These are phyloP conservation scores for Neodontobutis hainanensis DNA, from an alignment of 2,113 vertebrate species.

Conservation along the genomic window DNA sequence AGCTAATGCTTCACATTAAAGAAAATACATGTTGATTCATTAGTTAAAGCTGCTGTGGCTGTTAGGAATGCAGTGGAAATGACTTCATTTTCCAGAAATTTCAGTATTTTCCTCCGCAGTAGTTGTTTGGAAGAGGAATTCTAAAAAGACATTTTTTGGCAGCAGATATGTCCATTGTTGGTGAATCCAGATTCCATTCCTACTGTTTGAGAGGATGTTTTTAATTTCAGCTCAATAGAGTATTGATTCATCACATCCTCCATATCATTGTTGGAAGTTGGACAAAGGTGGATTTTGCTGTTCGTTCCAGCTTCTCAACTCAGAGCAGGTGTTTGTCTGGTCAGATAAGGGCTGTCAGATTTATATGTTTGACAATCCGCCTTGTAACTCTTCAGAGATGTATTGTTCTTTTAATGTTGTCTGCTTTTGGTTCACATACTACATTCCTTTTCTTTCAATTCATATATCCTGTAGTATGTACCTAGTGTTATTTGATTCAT, in stretches of 20 bases:
- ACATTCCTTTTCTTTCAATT: no score
- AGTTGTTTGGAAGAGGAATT: slow-evolving; percentile 5
- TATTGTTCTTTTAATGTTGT: slow-evolving; percentile 2
- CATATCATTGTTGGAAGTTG: slow-evolving; percentile 15
- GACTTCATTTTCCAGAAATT: slow-evolving; percentile 44
- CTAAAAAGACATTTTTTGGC: slow-evolving; percentile 34
- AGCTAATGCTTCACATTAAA: no score
- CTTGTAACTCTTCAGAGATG: background rate
- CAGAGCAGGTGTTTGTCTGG: slow-evolving; percentile 4
- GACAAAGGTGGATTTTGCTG: background rate
- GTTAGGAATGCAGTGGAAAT: slow-evolving; percentile 15
- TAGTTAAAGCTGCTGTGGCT: background rate
- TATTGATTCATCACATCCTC: slow-evolving; percentile 57
- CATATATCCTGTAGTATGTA: no score
- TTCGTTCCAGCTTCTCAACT: background rate
- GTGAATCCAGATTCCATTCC: slow-evolving; percentile 40
- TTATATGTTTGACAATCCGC: background rate
- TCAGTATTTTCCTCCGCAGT: slow-evolving; percentile 29
- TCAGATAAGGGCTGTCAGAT: slow-evolving; percentile 3
- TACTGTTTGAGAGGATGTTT: slow-evolving; percentile 46
- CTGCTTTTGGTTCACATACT: background rate
- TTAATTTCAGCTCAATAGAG: slow-evolving; percentile 18
- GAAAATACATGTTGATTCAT: background rate
- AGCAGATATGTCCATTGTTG: slow-evolving; percentile 46
- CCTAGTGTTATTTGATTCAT: no score